Percentiles rank a stretch among this genome's conserved stretches.
phyloP scores from a whole-genome alignment of 2,888 invertebrate species.

The Dermolepida albohirtum region DNA sequence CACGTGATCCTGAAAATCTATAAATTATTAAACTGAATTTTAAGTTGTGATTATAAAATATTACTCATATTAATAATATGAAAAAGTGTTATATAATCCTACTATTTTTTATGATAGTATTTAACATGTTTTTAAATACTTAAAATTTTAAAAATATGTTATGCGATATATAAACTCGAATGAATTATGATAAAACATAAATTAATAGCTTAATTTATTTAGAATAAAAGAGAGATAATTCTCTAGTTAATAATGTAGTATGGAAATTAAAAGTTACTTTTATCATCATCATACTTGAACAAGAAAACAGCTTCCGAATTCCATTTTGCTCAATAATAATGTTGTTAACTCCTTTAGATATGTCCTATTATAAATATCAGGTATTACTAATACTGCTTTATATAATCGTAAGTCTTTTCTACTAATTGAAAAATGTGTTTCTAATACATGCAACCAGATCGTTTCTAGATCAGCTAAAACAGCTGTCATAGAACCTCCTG shows the following conservation, averaged over 20 bases:
- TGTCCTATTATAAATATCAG: constrained; percentile 88
- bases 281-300: constrained; percentile 74
- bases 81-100: too few relatives aligned
- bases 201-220: too few relatives aligned
- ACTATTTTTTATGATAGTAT: too few relatives aligned
- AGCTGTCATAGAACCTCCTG: constrained; percentile 88
- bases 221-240: too few relatives aligned
- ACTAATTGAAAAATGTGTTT: constrained; percentile 81
- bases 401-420: constrained; percentile 78
- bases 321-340: constrained; percentile 81
- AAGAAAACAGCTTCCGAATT: constrained; percentile 87
- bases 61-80: too few relatives aligned
- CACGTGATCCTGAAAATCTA: constrained; percentile 77
- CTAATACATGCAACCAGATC: constrained; percentile 88
- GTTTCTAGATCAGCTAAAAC: constrained; percentile 87
- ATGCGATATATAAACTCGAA: too few relatives aligned
- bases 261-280: constrained; percentile 24
- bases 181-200: too few relatives aligned
- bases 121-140: too few relatives aligned
- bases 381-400: constrained; percentile 87
- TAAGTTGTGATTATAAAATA: too few relatives aligned
- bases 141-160: too few relatives aligned
- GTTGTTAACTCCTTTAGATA: constrained; percentile 88
- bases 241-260: too few relatives aligned
- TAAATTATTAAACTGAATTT: too few relatives aligned